Base-by-base conservation (phyloP, 2,888 invertebrate species). In the Suillia variegata region DNA sequence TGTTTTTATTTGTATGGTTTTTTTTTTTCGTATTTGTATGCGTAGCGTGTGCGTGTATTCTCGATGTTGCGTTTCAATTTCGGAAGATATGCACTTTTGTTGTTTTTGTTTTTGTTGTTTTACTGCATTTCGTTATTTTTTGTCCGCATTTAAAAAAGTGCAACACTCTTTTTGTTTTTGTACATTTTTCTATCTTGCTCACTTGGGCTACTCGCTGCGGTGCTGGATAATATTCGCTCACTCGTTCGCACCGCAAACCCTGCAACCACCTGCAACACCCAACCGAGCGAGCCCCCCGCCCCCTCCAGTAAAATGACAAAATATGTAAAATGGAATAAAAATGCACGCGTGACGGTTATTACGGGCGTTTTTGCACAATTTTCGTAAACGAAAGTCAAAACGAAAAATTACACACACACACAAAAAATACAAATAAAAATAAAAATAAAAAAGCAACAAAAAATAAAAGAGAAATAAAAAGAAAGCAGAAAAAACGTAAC, bases 361-460 rank as follows among this genome's bases (percentile, higher is more conserved):
- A 45, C 45, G 45, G 45, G 18, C 45, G 45, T 20, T 20, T 31
- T 24, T 52, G 33, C 18, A 68, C 70, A 71, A 66, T 71, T 73
- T 73, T 73, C 72, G 75, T 72, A 73, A 75, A 75, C 74, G 74
- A 74, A 75, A 33, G 20, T 74, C 72, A 75, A 70, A 72, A 73
- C 70, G 70, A 74, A 72, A 38, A n/a, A 8, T 42, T 18, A 48
- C 18, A 18, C 10, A 8, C 13, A 8, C 13, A 48, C 3, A 50
- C 21, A 21, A 12, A 24, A 22, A 50, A 50, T 5, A 3, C 18
- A 17, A 45, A 20, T 5, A 45, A 18, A 50, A 21, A 50, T 24
- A 50, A 50, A 50, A 50, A 3, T 4, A 5, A 17, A 45, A 18
- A 50, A 50, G 24, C n/a, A 48, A 48, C 18, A 18, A 48, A 21